Conservation (phyloP, 2,888 invertebrate genomes). For the Drosophila koepferae region DNA sequence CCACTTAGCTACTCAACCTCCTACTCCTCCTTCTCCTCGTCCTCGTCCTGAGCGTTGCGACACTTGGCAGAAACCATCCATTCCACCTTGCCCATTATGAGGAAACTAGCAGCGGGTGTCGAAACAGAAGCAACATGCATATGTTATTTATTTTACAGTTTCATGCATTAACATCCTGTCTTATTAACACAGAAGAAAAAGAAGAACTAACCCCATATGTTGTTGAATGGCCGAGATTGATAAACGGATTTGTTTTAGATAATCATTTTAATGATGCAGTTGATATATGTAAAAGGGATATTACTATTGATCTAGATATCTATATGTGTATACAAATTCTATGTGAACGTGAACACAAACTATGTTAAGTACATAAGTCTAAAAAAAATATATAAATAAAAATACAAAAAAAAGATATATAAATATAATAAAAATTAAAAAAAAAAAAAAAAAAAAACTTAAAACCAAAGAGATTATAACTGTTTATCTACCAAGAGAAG, state of each 20-base stretch:
- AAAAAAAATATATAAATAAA: constrained; percentile 21
- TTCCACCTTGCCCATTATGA: constrained; percentile 36
- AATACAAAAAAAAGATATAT: not conserved
- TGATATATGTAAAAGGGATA: constrained; percentile 72
- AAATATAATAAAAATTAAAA: not conserved
- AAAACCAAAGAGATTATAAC: not conserved
- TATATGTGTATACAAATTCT: constrained; percentile 59
- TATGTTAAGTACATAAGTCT: constrained; percentile 63
- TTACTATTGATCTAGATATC: constrained; percentile 56
- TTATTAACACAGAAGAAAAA: constrained; percentile 6
- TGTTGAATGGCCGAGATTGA: constrained; percentile 17
- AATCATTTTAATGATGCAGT: constrained; percentile 45
- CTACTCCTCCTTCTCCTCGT: not conserved
- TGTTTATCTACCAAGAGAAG: no score
- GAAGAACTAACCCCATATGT: constrained; percentile 1
- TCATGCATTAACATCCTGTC: constrained; percentile 41
- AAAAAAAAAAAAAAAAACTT: not conserved
- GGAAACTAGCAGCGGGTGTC: constrained; percentile 9
- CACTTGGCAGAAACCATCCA: constrained; percentile 30
- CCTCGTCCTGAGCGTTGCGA: not conserved
- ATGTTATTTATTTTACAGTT: constrained; percentile 74
- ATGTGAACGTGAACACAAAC: constrained; percentile 72
- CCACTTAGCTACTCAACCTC: constrained; percentile 8
- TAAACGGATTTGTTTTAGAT: constrained; percentile 11
- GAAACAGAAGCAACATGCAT: constrained; percentile 37